phyloP scores from a whole-genome alignment of 2,113 vertebrate species.

The Elachura formosa region DNA sequence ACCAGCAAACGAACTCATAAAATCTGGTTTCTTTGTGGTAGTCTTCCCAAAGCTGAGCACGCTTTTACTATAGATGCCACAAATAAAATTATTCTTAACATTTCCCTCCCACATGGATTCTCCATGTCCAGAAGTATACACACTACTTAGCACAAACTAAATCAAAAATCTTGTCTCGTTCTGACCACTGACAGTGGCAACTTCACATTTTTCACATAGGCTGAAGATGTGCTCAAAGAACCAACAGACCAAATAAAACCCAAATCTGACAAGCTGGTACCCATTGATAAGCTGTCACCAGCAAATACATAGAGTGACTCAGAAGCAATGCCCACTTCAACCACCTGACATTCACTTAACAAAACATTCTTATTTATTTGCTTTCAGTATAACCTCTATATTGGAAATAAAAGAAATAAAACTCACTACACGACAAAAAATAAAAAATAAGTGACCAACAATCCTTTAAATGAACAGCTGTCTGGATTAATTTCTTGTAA shows the following conservation, averaged over 20 bases:
- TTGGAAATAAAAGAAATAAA: not conserved
- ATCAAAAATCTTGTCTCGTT: not conserved
- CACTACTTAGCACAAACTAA: not conserved
- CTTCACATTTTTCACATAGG: not conserved
- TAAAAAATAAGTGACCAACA: not conserved
- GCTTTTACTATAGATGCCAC: not conserved
- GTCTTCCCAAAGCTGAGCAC: not conserved
- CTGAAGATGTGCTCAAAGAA: not conserved
- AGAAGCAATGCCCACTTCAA: not conserved
- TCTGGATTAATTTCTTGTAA: not conserved
- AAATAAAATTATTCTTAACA: not conserved
- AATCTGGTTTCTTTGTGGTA: not conserved
- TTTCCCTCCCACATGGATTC: not conserved
- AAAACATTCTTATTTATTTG: not conserved
- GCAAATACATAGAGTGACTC: not conserved
- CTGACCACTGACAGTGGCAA: not conserved
- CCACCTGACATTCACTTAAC: not conserved
- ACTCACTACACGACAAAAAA: not conserved
- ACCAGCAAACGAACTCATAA: not conserved
- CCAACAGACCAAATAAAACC: not conserved
- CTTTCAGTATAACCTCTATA: not conserved
- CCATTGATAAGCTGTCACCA: not conserved
- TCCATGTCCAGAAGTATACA: not conserved
- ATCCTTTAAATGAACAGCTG: not conserved
- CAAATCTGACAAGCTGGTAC: not conserved